Base-by-base conservation (phyloP, 2,113 vertebrate species). In the Athene cunicularia region DNA sequence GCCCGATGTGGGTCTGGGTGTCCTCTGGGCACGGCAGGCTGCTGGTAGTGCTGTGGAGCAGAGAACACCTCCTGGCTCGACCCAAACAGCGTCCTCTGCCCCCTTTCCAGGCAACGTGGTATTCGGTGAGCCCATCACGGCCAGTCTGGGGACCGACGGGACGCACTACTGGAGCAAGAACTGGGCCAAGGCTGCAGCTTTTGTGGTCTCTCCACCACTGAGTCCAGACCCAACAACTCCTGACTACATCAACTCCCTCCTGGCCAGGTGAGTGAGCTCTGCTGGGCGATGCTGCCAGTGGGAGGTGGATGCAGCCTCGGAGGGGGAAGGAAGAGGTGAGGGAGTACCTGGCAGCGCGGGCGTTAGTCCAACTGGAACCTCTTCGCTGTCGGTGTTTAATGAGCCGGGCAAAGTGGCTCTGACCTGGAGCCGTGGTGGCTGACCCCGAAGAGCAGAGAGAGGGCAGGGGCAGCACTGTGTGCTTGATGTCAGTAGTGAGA, bases 161-260 rank as follows among this genome's bases (percentile, higher is more conserved):
- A 99, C 99, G 5, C 99, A 99, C 97, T 99, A 99, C 95, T 99
- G 99, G 99, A 99, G 99, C 98, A 99, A 99, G 98, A 99, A 99
- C 93, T 99, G 99, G 99, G 99, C 99, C 55, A 99, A 99, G 94
- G 99, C 99, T 2, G 99, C 99, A 1, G 99, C 99, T 0, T 99
- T 99, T 97, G 99, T 99, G 94, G 99, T 99, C 12, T 99, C 99
- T 14, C 99, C 99, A 0, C 99, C 99, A 21, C 98, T 99, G 80
- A 99, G 99, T 96, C 99, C 99, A 13, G 99, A 99, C 91, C 99
- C 99, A 22, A 99, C 99, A 62, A 99, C 99, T 56, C 99, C 99
- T 45, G 99, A 99, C 98, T 99, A 99, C 88, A 98, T 99, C 92
- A 99, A 99, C 98, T 99, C 99, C 37, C 98, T 99, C 91, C 97